phyloP scores from a whole-genome alignment of 2,113 vertebrate species.

The Rana temporaria region DNA sequence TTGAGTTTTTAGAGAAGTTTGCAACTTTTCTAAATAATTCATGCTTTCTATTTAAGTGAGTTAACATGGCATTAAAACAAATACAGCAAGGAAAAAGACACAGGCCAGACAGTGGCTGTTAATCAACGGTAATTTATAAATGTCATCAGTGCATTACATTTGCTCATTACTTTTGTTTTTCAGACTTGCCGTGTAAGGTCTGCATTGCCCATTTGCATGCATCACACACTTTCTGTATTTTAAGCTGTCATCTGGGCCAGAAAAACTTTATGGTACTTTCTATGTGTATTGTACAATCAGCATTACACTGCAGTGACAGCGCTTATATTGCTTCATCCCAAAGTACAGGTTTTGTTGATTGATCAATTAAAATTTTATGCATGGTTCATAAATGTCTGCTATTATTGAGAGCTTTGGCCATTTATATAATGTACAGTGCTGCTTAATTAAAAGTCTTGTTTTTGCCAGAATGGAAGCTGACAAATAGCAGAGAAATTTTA shows the following conservation, averaged over 20 bases:
- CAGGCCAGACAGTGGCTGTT: neutral
- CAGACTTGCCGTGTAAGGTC: slow-evolving; percentile 24
- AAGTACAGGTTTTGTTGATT: slow-evolving; percentile 54
- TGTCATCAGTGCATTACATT: slow-evolving; percentile 11
- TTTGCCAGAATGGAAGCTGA: slow-evolving; percentile 44
- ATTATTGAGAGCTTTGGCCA: slow-evolving; percentile 48
- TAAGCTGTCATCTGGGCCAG: slow-evolving; percentile 31
- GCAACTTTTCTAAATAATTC: no score
- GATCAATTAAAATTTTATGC: slow-evolving; percentile 56
- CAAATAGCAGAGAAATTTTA: slow-evolving; percentile 40
- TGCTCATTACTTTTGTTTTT: slow-evolving; percentile 39
- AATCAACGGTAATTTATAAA: neutral
- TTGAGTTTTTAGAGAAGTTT: no score
- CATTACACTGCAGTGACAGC: slow-evolving; percentile 37
- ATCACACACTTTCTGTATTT: slow-evolving; percentile 11
- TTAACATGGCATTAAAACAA: neutral
- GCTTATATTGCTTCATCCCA: slow-evolving; percentile 47
- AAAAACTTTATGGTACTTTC: slow-evolving; percentile 46
- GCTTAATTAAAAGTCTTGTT: slow-evolving; percentile 47
- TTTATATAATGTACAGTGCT: slow-evolving; percentile 40
- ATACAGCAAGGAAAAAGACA: neutral
- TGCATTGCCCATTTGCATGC: slow-evolving; percentile 45
- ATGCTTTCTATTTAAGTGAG: no score
- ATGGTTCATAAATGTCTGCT: slow-evolving; percentile 47
- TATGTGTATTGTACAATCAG: slow-evolving; percentile 40